Evolutionary conservation across 2,888 invertebrate genomes (phyloP).

Genomic region (Sphinx pinastri): DNA sequence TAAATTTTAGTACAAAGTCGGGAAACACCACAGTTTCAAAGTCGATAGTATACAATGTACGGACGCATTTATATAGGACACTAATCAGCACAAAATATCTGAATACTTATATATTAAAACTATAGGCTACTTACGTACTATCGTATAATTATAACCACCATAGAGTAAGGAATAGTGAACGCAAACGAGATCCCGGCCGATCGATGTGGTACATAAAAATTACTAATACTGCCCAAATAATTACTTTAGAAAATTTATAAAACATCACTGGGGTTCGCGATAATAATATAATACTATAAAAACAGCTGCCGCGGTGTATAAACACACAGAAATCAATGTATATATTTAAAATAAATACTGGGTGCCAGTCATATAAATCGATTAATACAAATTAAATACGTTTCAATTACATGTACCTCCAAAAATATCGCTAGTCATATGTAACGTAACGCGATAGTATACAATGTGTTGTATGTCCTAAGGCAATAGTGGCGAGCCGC

Average conservation of each 20-base stretch:
- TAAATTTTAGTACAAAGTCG: conserved; percentile 35
- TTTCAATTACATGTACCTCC: conserved; percentile 66
- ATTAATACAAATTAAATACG: conserved; percentile 68
- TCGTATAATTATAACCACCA: conserved; percentile 82
- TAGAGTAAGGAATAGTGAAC: conserved; percentile 69
- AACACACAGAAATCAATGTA: conserved; percentile 31
- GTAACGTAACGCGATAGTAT: conserved; percentile 67
- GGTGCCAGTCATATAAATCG: conserved; percentile 60
- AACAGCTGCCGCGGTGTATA: conserved; percentile 51
- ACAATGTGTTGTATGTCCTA: conserved; percentile 70
- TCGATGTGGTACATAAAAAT: conserved; percentile 59
- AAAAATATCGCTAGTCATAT: conserved; percentile 70
- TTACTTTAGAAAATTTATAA: conserved; percentile 55
- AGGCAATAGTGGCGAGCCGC: conserved; percentile 41
- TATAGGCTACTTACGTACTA: conserved; percentile 68
- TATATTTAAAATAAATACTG: conserved; percentile 67
- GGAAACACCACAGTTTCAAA: conserved; percentile 33
- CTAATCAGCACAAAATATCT: conserved; percentile 73
- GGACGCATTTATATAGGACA: conserved; percentile 49
- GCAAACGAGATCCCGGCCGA: conserved; percentile 74
- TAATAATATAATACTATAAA: conserved; percentile 63
- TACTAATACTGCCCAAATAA: conserved; percentile 79
- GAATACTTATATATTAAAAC: conserved; percentile 71
- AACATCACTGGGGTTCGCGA: conserved; percentile 49
- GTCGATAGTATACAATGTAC: conserved; percentile 35